A percentile compares a stretch with the other conserved stretches of the same genome.
These are phyloP conservation scores for Montipora sp. DNA, from an alignment of 64 coral and sea anemone species.

Conservation along the genomic window DNA sequence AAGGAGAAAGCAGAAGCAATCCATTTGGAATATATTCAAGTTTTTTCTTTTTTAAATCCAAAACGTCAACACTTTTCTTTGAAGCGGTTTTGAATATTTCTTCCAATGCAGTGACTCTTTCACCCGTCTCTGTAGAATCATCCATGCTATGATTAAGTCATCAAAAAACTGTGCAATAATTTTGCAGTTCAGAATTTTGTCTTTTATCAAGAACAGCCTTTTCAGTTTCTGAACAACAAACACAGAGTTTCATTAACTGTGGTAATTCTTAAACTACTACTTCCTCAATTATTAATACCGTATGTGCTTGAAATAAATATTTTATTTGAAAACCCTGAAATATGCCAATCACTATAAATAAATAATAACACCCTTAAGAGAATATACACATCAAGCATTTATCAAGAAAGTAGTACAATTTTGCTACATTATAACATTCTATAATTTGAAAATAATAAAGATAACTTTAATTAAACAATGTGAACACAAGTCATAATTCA, in stretches of 20 bases:
- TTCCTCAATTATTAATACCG: constrained; percentile 30
- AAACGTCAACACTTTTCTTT: constrained; percentile 11
- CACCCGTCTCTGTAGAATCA: background rate
- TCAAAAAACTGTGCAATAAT: background rate
- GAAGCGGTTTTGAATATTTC: constrained; percentile 1
- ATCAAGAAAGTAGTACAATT: no score
- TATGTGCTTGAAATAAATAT: background rate
- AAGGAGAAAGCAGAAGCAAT: constrained; percentile 19
- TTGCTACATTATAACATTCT: no score
- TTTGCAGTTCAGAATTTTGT: background rate
- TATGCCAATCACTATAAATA: no score
- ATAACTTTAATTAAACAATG: no score
- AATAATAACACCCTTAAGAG: no score
- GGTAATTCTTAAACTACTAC: background rate
- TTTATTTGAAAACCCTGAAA: background rate
- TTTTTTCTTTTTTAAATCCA: constrained; percentile 63
- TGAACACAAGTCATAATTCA: no score
- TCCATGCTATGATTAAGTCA: background rate
- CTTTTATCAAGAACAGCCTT: background rate
- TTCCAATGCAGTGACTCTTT: background rate
- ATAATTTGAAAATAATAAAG: no score
- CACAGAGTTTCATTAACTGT: background rate
- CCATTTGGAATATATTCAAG: constrained; percentile 57
- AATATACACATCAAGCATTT: no score
- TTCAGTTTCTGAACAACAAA: background rate